These are phyloP conservation scores for Coptotermes formosanus DNA, from an alignment of 1,140 invertebrate genomes.

Conservation along the genomic window DNA sequence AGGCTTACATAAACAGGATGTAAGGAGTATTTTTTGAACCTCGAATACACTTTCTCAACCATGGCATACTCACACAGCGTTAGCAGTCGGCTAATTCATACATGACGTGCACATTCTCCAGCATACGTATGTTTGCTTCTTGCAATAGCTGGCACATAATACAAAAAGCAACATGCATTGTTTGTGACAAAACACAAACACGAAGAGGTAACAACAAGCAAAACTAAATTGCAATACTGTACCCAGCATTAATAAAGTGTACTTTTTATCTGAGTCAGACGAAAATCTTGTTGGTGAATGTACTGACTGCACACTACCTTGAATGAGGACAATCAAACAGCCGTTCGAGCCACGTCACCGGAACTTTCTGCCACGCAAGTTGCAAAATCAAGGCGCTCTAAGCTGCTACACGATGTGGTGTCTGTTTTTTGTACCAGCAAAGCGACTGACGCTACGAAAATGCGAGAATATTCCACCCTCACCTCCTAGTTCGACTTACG, in stretches of 20 bases:
- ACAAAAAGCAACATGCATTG: not conserved
- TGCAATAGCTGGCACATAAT: not conserved
- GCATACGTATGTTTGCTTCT: not conserved
- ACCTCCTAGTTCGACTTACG: too few relatives aligned
- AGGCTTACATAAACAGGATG: constrained; percentile 4
- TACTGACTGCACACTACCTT: too few relatives aligned
- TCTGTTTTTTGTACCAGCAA: too few relatives aligned
- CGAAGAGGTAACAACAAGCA: not conserved
- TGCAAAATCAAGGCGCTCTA: too few relatives aligned
- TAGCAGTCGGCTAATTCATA: not conserved
- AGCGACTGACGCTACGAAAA: too few relatives aligned
- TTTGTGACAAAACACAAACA: not conserved
- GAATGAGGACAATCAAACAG: too few relatives aligned
- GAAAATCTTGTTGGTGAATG: not conserved
- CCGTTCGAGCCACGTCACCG: too few relatives aligned
- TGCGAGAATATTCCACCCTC: too few relatives aligned
- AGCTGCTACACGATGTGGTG: too few relatives aligned
- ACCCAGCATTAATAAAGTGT: not conserved
- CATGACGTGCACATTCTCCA: not conserved
- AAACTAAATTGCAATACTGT: not conserved
- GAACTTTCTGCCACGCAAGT: too few relatives aligned
- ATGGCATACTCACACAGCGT: not conserved
- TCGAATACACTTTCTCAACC: constrained; percentile 9
- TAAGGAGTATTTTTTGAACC: not conserved
- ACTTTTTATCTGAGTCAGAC: not conserved